A percentile compares a stretch with the other conserved stretches of the same genome.
phyloP scores from a whole-genome alignment of 2,888 invertebrate species.

The Pasiphila rectangulata region DNA sequence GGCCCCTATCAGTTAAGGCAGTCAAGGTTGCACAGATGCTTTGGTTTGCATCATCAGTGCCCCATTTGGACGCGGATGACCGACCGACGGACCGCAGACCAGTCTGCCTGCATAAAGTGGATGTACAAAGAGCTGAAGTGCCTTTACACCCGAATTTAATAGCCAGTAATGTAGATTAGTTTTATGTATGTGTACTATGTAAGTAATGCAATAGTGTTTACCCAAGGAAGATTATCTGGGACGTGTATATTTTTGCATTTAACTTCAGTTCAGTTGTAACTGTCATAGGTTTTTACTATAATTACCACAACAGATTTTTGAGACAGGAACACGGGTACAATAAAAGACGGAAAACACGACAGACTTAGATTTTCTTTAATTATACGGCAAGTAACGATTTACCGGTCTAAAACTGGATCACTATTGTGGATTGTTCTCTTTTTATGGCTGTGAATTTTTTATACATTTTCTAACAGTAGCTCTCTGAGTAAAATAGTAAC shows the following conservation, averaged over 20 bases:
- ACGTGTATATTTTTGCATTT: not conserved
- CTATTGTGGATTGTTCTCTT: conserved; percentile 7
- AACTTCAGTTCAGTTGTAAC: not conserved
- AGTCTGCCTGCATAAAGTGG: conserved; percentile 24
- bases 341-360: too few relatives aligned
- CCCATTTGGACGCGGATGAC: conserved; percentile 49
- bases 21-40: conserved; percentile 56
- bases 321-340: too few relatives aligned
- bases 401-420: conserved; percentile 5
- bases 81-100: conserved; percentile 47
- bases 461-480: conserved; percentile 23
- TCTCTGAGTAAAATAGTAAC: conserved; percentile 20
- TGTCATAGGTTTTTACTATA: too few relatives aligned
- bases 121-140: conserved; percentile 9
- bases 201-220: not conserved
- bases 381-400: too few relatives aligned
- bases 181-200: not conserved
- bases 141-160: conserved; percentile 6
- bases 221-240: conserved; percentile 1
- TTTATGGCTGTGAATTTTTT: conserved; percentile 5
- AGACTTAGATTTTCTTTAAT: too few relatives aligned
- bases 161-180: not conserved
- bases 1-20: conserved; percentile 42
- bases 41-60: conserved; percentile 56
- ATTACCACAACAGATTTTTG: too few relatives aligned